Evolutionary conservation across 2,113 vertebrate species (phyloP), one percentile per base, ranked within the genome.

Genomic region (Gadus macrocephalus): DNA sequence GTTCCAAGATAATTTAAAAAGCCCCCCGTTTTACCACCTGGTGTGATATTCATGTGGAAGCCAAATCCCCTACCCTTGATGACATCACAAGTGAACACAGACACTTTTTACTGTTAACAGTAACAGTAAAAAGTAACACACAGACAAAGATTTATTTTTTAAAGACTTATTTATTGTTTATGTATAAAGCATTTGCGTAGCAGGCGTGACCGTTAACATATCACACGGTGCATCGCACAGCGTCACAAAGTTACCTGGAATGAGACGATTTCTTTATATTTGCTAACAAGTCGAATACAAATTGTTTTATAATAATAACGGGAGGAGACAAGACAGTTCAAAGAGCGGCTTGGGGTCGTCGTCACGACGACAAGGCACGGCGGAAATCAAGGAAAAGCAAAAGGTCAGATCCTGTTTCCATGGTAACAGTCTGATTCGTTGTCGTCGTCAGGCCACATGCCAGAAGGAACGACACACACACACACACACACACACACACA

Each of bases 201-300:
- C 90, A 91, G 85, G 92, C 83, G 86, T 88, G 85, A 89, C 87
- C 88, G 86, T 90, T 89, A 88, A 88, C 87, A 89, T 49, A 49
- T 49, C 2, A 49, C 12, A 14, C 42, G 42, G 42, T 49, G 7
- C 11, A 49, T 49, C 42, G 42, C 42, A 9, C 42, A 8, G 42
- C 84, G 68, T 35, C 72, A 80, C 78, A 49, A 78, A 85, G 80
- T 69, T 84, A 88, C 76, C 81, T 89, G 85, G 80, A 83, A 88
- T 82, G 75, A 76, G 77, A 70, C 77, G 69, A 69, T 82, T 86
- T 78, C 84, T 83, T 86, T 78, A 85, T 83, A 83, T 80, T 85
- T 87, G 79, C 81, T 84, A 87, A 82, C 42, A 9, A 70, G 71
- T 69, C 76, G 78, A 67, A 71, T 86, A 83, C 74, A 85, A 86